phyloP scores from a whole-genome alignment of 2,797 vertebrate genomes.

The Chelidonichthys spinosus region DNA sequence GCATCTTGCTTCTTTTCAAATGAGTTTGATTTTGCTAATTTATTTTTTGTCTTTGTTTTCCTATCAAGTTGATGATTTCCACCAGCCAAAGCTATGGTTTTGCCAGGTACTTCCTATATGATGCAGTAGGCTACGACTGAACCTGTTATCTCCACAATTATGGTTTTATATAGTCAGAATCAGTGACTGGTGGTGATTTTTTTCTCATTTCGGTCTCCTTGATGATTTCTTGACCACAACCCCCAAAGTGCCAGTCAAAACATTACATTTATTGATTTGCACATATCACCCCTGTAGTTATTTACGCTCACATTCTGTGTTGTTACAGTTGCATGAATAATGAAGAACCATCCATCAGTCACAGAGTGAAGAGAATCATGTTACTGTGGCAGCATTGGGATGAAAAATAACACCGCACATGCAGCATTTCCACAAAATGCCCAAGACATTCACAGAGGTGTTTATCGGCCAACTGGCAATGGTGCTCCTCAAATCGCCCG shows the following conservation, averaged over 20 bases:
- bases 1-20: constrained; percentile 30
- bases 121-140: neutral
- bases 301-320: constrained; percentile 46
- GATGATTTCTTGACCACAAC: constrained; percentile 26
- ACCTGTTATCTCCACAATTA: neutral
- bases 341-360: constrained; percentile 61
- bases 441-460: constrained; percentile 61
- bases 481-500: constrained; percentile 67
- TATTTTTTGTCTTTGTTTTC: constrained; percentile 17
- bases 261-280: constrained; percentile 38
- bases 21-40: constrained; percentile 19
- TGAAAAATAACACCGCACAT: constrained; percentile 56
- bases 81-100: neutral
- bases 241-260: neutral
- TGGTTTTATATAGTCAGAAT: neutral
- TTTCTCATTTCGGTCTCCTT: neutral
- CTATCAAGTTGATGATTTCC: constrained; percentile 9
- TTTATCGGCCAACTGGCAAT: constrained; percentile 72
- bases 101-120: neutral
- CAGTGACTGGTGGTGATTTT: constrained; percentile 6
- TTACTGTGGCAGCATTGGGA: constrained; percentile 51
- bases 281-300: constrained; percentile 33
- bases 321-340: constrained; percentile 61
- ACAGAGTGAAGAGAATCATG: constrained; percentile 48
- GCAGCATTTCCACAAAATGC: constrained; percentile 62